Conservation (phyloP, 2,113 vertebrate genomes). For the Corydoras sp. region DNA sequence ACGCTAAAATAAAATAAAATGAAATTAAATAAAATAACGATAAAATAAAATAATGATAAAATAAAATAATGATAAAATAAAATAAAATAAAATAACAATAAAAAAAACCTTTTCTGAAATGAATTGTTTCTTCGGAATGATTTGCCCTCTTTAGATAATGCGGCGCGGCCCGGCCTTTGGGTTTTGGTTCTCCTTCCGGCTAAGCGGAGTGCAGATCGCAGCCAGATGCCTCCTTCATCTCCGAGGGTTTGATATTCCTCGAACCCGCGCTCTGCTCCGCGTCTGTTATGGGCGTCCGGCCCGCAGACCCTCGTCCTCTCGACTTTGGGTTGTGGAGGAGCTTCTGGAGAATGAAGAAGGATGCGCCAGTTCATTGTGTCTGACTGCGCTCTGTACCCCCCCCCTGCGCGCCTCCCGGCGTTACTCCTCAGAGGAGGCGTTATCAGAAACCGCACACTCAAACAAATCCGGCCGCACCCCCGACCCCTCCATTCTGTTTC, state of each 20-base stretch:
- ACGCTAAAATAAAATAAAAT: too few relatives aligned
- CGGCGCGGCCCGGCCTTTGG: constrained; percentile 2
- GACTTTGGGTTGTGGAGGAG: not conserved
- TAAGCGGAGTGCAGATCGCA: not conserved
- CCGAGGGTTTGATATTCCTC: constrained; percentile 16
- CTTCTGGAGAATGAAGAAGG: not conserved
- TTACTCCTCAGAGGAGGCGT: constrained; percentile 12
- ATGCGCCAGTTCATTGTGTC: not conserved
- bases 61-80: too few relatives aligned
- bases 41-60: not conserved
- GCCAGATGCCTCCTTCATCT: not conserved
- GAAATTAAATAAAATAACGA: too few relatives aligned
- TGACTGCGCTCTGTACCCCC: not conserved
- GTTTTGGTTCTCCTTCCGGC: constrained; percentile 1
- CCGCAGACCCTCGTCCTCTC: constrained; percentile 2
- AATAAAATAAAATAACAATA: too few relatives aligned
- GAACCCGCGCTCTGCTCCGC: constrained; percentile 8
- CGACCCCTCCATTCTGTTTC: constrained; percentile 15
- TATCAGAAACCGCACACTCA: constrained; percentile 23
- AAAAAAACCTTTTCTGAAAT: constrained; percentile 24
- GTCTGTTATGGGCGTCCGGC: not conserved
- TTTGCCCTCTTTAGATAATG: not conserved
- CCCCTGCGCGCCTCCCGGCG: not conserved
- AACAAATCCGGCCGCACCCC: constrained; percentile 23
- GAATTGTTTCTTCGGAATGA: constrained; percentile 11